Evolutionary conservation across 2,797 vertebrate species (phyloP).

Genomic region (Diglossa cyanea): DNA sequence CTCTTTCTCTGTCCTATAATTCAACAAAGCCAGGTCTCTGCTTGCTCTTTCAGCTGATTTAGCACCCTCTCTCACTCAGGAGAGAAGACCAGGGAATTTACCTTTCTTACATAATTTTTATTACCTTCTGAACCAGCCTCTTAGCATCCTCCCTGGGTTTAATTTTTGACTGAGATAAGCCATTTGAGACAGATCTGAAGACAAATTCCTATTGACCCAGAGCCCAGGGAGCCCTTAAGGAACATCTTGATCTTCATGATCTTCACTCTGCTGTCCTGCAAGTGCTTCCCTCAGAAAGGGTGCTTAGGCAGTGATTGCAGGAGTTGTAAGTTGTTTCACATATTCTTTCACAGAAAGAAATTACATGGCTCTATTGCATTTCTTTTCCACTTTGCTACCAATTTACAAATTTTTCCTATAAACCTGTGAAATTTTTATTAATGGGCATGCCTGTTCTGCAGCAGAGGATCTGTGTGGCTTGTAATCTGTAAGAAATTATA

Average conservation of each 20-base stretch:
- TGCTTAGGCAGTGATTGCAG: background rate
- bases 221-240: background rate
- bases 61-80: background rate
- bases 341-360: background rate
- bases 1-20: background rate
- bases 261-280: background rate
- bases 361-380: background rate
- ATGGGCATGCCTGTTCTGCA: background rate
- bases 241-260: background rate
- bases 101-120: background rate
- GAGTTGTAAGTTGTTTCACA: rapidly evolving
- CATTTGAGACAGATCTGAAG: background rate
- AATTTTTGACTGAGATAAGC: background rate
- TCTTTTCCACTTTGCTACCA: background rate
- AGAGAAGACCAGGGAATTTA: background rate
- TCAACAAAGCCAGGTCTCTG: background rate
- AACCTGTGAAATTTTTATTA: background rate
- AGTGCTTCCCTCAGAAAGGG: background rate
- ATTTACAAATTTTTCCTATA: background rate
- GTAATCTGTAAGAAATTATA: background rate
- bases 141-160: background rate
- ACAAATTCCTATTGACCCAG: background rate
- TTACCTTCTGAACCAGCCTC: background rate
- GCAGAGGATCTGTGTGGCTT: background rate
- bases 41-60: constrained; percentile 19